Evolutionary conservation across 2,113 vertebrate genomes (phyloP), one percentile per base, ranked within the genome.

Genomic region (Sphaerodactylus townsendi): DNA sequence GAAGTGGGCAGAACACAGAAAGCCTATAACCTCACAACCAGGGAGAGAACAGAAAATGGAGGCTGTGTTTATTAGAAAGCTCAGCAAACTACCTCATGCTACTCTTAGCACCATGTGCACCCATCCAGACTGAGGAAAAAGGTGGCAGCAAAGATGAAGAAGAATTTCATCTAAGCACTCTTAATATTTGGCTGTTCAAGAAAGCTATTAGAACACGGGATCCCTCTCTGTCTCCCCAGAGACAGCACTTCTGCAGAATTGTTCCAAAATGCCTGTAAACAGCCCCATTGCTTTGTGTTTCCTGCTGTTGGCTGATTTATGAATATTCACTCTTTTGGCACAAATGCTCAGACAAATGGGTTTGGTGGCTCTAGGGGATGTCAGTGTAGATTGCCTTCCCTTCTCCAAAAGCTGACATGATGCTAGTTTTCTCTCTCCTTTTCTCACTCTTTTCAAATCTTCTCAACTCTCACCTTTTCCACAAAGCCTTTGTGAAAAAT

Each of bases 281-380:
- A 23, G 35, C 46, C 37, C 77, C 7, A 14, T 64, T 77, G 35
- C 35, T 28, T 65, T 76, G 39, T 46, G 35, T 50, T 92, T 84
- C 37, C 41, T 59, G 77, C 53, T 48, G 39, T 41, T 33, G 1
- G 8, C 66, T 86, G 39, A 56, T 88, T 79, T 79, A 30, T 68
- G 77, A 81, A 77, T 84, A 75, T 79, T 87, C 85, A 73, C 41
- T 89, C 41, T 82, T 86, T 78, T 74, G 66, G 48, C 75, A 84
- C 17, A 0, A 17, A 50, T 44, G 76, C 30, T 90, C 64, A n/a
- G 79, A 76, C 71, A 84, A 48, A 89, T 86, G 81, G 84, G 79
- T 83, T 84, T 86, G 65, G 64, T 75, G 77, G 71, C 53, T 90
- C 64, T 79, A 62, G 74, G 59, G 77, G 71, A 77, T 76, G 7